Conservation (phyloP, 1,140 invertebrate species). For the Drosophila mauritiana region DNA sequence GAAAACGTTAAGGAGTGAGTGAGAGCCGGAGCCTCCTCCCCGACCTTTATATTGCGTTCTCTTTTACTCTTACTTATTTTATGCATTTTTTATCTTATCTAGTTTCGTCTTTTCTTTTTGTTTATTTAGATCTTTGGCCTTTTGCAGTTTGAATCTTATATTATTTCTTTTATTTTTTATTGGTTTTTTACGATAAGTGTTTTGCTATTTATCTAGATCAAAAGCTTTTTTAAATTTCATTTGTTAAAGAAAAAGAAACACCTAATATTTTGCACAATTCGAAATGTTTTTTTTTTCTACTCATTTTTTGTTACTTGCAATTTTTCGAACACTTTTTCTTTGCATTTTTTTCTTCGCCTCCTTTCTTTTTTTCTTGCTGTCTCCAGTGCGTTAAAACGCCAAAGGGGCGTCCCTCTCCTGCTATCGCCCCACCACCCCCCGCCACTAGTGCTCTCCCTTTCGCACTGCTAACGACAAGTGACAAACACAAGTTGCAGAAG, state of each 20-base stretch:
- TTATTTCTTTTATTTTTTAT: slow-evolving; percentile 13
- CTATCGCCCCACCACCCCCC: slow-evolving; percentile 10
- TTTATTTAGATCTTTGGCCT: slow-evolving; percentile 71
- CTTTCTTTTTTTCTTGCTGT: slow-evolving; percentile 34
- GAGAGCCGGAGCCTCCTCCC: slow-evolving; percentile 31
- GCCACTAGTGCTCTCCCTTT: slow-evolving; percentile 26
- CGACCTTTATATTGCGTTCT: slow-evolving; percentile 8
- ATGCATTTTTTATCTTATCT: slow-evolving; percentile 21
- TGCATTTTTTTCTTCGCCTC: background rate
- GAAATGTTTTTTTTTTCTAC: background rate
- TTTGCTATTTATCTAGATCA: no score
- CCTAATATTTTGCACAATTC: background rate
- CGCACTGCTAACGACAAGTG: slow-evolving; percentile 61
- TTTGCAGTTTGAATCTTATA: slow-evolving; percentile 62
- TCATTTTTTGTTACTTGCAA: background rate
- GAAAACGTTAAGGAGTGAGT: background rate
- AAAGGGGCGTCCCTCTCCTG: slow-evolving; percentile 63
- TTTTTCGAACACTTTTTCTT: slow-evolving; percentile 20
- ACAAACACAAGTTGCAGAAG: slow-evolving; percentile 50
- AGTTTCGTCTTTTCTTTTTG: slow-evolving; percentile 43
- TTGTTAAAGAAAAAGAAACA: background rate
- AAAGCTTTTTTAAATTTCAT: no score
- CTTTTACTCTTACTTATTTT: slow-evolving; percentile 23
- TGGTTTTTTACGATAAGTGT: background rate
- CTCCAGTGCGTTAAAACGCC: slow-evolving; percentile 71